Evolutionary conservation across 2,797 vertebrate genomes (phyloP), one percentile per base, ranked within the genome.

Genomic region (Allobates femoralis): DNA sequence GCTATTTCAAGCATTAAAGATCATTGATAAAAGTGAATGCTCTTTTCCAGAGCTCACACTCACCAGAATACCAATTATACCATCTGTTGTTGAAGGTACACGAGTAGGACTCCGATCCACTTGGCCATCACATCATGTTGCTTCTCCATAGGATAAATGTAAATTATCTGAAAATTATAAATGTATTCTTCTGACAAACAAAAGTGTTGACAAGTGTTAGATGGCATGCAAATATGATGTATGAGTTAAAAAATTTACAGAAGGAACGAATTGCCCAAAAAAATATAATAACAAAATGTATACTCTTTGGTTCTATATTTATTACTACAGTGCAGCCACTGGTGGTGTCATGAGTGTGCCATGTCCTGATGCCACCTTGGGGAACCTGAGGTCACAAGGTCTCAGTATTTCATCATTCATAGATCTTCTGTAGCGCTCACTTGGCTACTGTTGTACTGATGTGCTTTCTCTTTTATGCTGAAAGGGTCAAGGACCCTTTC

Each of bases 11-110:
- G 69, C 71, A 74, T 26, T 50, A 21, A 74, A 74, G 41, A 74
- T 74, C 71, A 74, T 50, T 46, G 71, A 74, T 74, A 74, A 74
- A 74, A 74, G 71, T 74, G 71, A 74, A 46, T 74, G 4, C 37
- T 74, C 23, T 74, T 37, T 50, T 74, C 71, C 41, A 18, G 15
- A 15, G 41, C 21, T 74, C 41, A 50, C 12, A 46, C 41, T 74
- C 71, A 74, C 71, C 41, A 50, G 71, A 74, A 74, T 74, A 50
- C 71, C 41, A 74, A 74, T 50, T 46, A 74, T 46, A 50, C 37
- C 71, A 74, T 74, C 71, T 74, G 71, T 26, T 50, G 71, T 26
- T 50, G 71, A 41, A 26, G 71, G 37, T 26, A 6, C 71, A 28
- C 5, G 12, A 74, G 37, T 46, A 50, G 71, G 37, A 46, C 37